Evolutionary conservation across 2,888 invertebrate species (phyloP), one percentile per base, ranked within the genome.

Genomic region (Ypsolopha sequella): DNA sequence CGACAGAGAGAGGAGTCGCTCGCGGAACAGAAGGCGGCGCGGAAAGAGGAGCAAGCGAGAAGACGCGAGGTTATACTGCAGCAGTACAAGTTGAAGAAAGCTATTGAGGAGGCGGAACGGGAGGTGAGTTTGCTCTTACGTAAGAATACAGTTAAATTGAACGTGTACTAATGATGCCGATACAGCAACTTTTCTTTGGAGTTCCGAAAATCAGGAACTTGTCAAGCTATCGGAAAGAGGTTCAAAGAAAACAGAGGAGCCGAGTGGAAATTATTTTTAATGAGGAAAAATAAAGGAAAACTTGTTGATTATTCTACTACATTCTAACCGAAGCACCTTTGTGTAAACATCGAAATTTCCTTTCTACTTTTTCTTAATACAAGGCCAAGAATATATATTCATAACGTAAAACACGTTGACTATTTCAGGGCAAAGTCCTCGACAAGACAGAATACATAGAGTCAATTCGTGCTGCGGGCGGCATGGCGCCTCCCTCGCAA

Each of bases 41-140:
- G 94, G 69, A 91, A 92, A 62, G 92, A 94, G 64, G 97, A 97
- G 66, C 97, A 98, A 75, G 92, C 92, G 64, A 90, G 93, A n/a
- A 88, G 97, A 54, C 85, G 97, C 52, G 94, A 96, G 39, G 10
- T 39, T 4, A 49, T 49, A n/a, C 47, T 95, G 55, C 94, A 95
- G 73, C 93, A 95, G 65, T 93, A 96, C 78, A 92, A 94, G 71
- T 81, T 94, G 59, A 94, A 95, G 65, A 96, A 96, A 70, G 92
- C 93, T 47, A 91, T 93, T 55, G 94, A 95, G 68, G 93, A 94
- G 73, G 93, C 93, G 11, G 92, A 93, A 66, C 81, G 92, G 75
- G 92, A 93, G 81, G 91, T 91, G 62, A n/a, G 50, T 41, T 13
- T 39, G n/a, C 4, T 24, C 4, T 24, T 24, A 24, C 4, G 24